Conservation (phyloP, 1,140 invertebrate genomes). For the Drosophila punjabiensis region DNA sequence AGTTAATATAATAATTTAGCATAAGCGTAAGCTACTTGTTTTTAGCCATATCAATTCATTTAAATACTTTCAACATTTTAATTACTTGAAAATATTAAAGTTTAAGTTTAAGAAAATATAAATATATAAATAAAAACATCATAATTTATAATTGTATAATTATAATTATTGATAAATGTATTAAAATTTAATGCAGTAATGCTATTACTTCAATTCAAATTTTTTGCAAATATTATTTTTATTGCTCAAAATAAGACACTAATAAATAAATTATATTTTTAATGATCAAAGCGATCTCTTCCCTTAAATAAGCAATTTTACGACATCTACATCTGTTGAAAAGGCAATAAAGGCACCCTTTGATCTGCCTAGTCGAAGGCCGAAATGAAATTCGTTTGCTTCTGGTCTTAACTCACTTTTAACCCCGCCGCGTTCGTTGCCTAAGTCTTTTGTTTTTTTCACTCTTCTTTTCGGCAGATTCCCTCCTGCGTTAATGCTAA, state of each 20-base stretch:
- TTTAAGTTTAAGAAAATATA: neutral
- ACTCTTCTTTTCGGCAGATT: constrained; percentile 5
- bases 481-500: constrained; percentile 67
- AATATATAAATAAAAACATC: no score
- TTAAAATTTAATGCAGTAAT: neutral
- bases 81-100: neutral
- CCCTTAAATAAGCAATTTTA: neutral
- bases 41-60: no score
- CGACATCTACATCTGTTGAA: constrained; percentile 69
- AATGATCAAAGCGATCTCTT: no score
- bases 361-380: constrained; percentile 83
- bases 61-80: neutral
- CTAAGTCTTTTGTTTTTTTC: constrained; percentile 77
- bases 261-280: neutral
- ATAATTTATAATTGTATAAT: neutral
- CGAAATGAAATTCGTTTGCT: constrained; percentile 57
- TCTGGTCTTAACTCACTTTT: constrained; percentile 62
- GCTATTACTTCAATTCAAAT: neutral
- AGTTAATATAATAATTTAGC: no score
- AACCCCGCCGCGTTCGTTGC: constrained; percentile 58
- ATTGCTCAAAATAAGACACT: neutral
- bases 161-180: neutral
- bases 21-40: no score
- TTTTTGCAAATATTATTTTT: neutral
- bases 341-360: constrained; percentile 72